Conservation (phyloP, 2,888 invertebrate genomes). For the Apamea anceps region DNA sequence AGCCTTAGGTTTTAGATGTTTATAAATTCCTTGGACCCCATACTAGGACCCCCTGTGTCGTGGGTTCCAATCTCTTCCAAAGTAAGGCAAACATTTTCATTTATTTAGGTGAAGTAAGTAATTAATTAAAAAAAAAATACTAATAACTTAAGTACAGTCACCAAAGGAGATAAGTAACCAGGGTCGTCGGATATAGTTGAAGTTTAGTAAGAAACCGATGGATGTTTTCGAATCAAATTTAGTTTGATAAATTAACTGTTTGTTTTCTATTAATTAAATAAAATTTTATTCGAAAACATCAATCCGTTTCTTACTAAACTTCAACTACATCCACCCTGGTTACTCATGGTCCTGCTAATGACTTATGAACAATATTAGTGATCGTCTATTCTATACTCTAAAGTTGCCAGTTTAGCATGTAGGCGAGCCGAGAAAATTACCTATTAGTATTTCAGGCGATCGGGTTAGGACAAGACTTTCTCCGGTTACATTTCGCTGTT, state of each 20-base stretch:
- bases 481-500: constrained; percentile 84
- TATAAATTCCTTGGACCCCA: background rate
- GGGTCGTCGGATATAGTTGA: too few species aligned
- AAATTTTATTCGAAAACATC: too few species aligned
- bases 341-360: background rate
- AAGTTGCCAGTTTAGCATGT: constrained; percentile 66
- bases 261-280: too few species aligned
- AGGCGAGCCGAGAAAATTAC: constrained; percentile 65
- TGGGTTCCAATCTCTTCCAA: background rate
- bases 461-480: constrained; percentile 82
- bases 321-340: too few species aligned
- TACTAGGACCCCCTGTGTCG: background rate
- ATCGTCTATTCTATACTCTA: constrained; percentile 39
- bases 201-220: too few species aligned
- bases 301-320: too few species aligned
- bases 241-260: too few species aligned
- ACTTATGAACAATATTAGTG: background rate
- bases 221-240: too few species aligned
- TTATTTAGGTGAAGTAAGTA: background rate
- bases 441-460: constrained; percentile 82
- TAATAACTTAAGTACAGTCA: background rate
- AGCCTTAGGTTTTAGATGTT: background rate
- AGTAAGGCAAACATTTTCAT: background rate
- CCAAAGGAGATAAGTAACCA: too few species aligned
- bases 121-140: background rate